phyloP scores from a whole-genome alignment of 1,140 invertebrate genomes.

The Drosophila subpulchrella region DNA sequence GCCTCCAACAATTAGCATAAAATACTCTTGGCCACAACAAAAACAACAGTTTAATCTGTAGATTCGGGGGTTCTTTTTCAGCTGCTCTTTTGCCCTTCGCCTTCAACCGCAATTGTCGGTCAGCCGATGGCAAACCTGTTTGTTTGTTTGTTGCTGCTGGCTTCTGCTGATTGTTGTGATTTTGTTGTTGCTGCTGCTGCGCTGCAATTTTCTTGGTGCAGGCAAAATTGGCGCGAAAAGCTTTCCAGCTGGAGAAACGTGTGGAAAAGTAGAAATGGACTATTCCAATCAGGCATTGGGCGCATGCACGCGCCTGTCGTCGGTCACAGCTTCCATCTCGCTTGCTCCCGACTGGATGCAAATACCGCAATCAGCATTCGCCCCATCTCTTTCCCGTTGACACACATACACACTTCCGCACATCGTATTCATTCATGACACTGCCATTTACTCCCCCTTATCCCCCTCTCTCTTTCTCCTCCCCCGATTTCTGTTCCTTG shows the following conservation, averaged over 20 bases:
- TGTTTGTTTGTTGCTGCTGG: conserved; percentile 28
- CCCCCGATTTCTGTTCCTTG: conserved; percentile 1
- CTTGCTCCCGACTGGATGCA: conserved; percentile 17
- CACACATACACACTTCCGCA: conserved; percentile 64
- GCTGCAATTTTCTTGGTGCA: conserved; percentile 54
- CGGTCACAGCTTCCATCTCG: conserved; percentile 13
- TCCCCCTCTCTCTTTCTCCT: background rate
- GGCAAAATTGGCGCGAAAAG: conserved; percentile 77
- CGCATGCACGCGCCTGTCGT: conserved; percentile 40
- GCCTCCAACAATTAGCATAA: conserved; percentile 68
- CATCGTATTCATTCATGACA: conserved; percentile 70
- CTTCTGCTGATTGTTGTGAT: conserved; percentile 61
- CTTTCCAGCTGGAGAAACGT: conserved; percentile 71
- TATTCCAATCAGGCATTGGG: conserved; percentile 62
- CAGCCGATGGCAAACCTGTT: conserved; percentile 74
- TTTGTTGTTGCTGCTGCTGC: conserved; percentile 50
- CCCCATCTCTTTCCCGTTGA: conserved; percentile 29
- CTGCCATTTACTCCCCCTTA: conserved; percentile 28
- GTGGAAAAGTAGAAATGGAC: conserved; percentile 51
- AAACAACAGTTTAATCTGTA: conserved; percentile 36
- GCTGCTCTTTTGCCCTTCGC: conserved; percentile 65
- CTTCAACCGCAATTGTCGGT: conserved; percentile 70
- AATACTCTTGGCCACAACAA: conserved; percentile 40
- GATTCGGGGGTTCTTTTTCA: conserved; percentile 32
- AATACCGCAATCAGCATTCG: conserved; percentile 43